Base-by-base conservation (phyloP, 2,888 invertebrate genomes). In the Tetrapedia diversipes region DNA sequence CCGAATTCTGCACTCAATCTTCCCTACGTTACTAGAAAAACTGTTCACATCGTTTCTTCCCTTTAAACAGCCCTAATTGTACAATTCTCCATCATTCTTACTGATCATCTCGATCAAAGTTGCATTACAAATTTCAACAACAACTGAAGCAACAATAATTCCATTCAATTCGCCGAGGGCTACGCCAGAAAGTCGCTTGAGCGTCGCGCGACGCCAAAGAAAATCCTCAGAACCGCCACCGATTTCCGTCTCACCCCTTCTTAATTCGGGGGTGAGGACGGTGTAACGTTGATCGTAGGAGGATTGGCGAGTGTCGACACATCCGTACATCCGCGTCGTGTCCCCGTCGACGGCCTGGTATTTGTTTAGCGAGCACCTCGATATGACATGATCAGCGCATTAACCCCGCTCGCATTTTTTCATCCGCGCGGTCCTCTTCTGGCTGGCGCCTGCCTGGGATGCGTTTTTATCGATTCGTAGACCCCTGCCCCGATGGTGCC, bases 381-480 rank as follows among this genome's bases (percentile, higher is more conserved):
- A 89, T 90, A 89, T 89, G 91, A 91, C 91, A 90, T 90, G 91
- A 91, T 91, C 91, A 90, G 91, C 91, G 90, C 91, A 91, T 91
- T 91, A 91, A 91, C 91, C 90, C 89, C 84, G 86, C 88, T 87
- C 88, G 87, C 87, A 87, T 90, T 91, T 69, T 90, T 90, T 89
- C 89, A 87, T 86, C 87, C 88, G 86, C 84, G 80, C 82, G 83
- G 77, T 86, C 82, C 85, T 87, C 83, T 83, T 83, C 84, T 83
- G 89, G 88, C 89, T 87, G 90, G 90, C 91, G 90, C 90, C 90
- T 90, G 89, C 88, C 90, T 91, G 91, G 91, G 91, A 91, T 91
- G 91, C 91, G 91, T 91, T 91, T 91, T 91, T 91, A 91, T 91
- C 91, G 91, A 91, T 91, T 91, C 89, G 91, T 89, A 90, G 89